Evolutionary conservation across 2,797 vertebrate species (phyloP).

Genomic region (Synaphobranchus kaupii): DNA sequence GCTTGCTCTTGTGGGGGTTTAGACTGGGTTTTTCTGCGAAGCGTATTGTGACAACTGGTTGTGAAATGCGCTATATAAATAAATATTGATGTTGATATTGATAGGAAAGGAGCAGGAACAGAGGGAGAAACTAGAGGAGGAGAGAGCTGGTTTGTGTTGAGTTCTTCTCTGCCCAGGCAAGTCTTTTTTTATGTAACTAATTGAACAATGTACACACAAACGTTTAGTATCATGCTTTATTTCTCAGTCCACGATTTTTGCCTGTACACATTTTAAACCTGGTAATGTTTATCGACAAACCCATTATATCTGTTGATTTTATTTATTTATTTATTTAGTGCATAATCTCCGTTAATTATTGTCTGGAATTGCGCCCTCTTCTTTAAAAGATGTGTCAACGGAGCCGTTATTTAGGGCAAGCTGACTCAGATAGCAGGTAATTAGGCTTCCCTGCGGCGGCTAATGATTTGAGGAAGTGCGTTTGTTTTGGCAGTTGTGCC

Average conservation of each 20-base stretch:
- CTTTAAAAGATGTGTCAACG: background rate
- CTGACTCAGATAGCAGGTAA: background rate
- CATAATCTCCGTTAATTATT: background rate
- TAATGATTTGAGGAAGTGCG: background rate
- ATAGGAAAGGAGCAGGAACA: background rate
- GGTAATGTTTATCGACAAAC: background rate
- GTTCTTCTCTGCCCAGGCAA: background rate
- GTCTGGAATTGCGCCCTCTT: too few relatives aligned
- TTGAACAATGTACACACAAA: background rate
- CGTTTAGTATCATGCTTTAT: background rate
- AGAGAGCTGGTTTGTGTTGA: background rate
- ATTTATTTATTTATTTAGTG: background rate
- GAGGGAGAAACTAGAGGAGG: background rate
- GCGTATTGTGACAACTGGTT: too few relatives aligned
- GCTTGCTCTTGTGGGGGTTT: too few relatives aligned
- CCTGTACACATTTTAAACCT: background rate
- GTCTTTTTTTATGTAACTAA: background rate
- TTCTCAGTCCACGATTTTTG: background rate
- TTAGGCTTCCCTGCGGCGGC: background rate
- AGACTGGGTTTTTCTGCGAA: too few relatives aligned
- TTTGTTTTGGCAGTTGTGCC: constrained; percentile 8
- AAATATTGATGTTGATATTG: background rate
- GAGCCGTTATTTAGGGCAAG: background rate
- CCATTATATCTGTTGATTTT: background rate
- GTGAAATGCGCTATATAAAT: too few relatives aligned